Percentiles rank a stretch among this genome's conserved stretches.
Conservation (phyloP, 2,888 invertebrate species). For the Calameuta filiformis region DNA sequence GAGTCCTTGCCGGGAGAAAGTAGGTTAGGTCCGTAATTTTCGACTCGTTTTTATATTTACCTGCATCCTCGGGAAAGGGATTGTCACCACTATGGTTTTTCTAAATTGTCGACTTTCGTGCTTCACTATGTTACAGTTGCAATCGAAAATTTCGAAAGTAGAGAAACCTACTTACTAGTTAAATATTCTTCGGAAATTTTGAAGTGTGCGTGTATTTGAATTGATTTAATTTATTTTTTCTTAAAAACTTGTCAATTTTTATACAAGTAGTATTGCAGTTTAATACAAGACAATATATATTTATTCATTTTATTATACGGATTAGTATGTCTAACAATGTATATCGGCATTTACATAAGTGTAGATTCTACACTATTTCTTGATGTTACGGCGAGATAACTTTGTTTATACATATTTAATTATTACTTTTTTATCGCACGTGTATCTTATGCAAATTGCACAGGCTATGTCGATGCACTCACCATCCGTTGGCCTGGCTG, state of each 20-base stretch:
- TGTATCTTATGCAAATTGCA: slow-evolving; percentile 54
- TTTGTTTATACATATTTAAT: neutral
- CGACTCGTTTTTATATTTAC: slow-evolving; percentile 13
- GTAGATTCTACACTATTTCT: neutral
- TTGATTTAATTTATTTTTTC: neutral
- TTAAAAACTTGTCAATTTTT: neutral
- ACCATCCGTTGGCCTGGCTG: slow-evolving; percentile 29
- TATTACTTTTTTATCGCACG: slow-evolving; percentile 43
- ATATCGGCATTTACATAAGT: neutral
- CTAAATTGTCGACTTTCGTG: neutral
- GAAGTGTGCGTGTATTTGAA: neutral
- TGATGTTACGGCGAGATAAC: neutral
- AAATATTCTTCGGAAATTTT: neutral
- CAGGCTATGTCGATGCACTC: slow-evolving; percentile 42
- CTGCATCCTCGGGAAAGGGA: neutral
- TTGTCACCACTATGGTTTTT: neutral
- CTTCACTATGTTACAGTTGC: neutral
- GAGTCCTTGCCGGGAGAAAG: slow-evolving; percentile 36
- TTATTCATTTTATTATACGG: neutral
- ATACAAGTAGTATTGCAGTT: no score
- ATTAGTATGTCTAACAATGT: neutral
- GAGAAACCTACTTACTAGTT: neutral
- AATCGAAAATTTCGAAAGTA: neutral
- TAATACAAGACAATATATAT: no score
- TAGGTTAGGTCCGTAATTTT: slow-evolving; percentile 41